A percentile compares a stretch with the other conserved stretches of the same genome.
Conservation (phyloP, 1,140 invertebrate genomes). For the Cataglyphis hispanica region DNA sequence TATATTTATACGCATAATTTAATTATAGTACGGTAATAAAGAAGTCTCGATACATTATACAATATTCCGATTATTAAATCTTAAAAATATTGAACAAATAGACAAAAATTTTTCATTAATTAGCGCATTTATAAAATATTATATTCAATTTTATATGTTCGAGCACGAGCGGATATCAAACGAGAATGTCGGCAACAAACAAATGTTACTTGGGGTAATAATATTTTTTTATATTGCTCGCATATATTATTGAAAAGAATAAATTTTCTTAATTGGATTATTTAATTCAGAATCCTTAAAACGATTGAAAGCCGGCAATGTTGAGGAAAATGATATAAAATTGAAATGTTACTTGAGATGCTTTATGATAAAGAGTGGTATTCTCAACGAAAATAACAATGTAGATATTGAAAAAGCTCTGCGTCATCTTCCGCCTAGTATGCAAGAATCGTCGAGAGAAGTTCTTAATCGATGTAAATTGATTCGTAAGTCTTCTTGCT, state of each 20-base stretch:
- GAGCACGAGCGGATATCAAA: constrained; percentile 68
- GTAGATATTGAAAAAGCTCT: constrained; percentile 77
- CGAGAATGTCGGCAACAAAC: constrained; percentile 74
- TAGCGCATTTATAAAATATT: neutral
- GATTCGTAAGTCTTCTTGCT: constrained; percentile 71
- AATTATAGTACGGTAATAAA: neutral
- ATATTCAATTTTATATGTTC: constrained; percentile 27
- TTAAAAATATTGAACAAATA: constrained; percentile 7
- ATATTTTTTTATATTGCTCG: constrained; percentile 20
- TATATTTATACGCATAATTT: neutral
- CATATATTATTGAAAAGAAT: neutral
- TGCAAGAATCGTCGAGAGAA: constrained; percentile 72
- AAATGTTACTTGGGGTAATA: constrained; percentile 75
- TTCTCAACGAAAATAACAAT: constrained; percentile 74
- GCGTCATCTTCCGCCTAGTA: constrained; percentile 74
- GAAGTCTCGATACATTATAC: neutral
- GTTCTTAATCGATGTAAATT: constrained; percentile 77
- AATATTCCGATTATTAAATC: neutral
- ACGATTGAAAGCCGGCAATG: constrained; percentile 75
- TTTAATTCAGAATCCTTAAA: constrained; percentile 75
- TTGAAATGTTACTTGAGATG: constrained; percentile 82
- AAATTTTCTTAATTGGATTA: neutral
- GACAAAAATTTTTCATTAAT: too few species aligned
- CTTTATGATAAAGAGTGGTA: constrained; percentile 78
- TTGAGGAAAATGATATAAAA: constrained; percentile 75